These are phyloP conservation scores for Heteromyza rotundicornis DNA, from an alignment of 2,888 invertebrate species.

Conservation along the genomic window DNA sequence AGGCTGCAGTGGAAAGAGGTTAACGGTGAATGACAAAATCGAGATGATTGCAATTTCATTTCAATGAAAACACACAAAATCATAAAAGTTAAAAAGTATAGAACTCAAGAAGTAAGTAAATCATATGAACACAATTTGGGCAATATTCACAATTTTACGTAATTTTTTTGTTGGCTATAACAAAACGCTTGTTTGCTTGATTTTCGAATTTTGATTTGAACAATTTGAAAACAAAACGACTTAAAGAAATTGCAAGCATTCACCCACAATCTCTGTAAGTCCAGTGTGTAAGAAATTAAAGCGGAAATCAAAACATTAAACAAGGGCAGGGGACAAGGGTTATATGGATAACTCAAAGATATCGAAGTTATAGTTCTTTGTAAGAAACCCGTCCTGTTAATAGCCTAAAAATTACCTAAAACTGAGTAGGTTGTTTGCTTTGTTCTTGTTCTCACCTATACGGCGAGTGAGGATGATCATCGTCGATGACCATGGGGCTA, in stretches of 20 bases:
- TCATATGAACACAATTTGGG: background rate
- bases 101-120: no score
- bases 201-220: background rate
- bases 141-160: constrained; percentile 6
- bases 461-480: constrained; percentile 59
- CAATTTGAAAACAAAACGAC: background rate
- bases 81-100: no score
- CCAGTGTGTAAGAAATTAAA: background rate
- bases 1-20: constrained; percentile 39
- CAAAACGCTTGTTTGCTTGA: no score
- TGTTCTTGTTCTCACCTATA: constrained; percentile 58
- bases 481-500: constrained; percentile 51
- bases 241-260: background rate
- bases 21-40: no score
- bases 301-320: background rate
- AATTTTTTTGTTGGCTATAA: constrained; percentile 28
- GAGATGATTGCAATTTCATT: no score
- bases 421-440: constrained; percentile 26
- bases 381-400: constrained; percentile 33
- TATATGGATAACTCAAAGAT: background rate
- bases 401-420: constrained; percentile 51
- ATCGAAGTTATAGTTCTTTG: background rate
- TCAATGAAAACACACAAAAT: no score
- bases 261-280: background rate
- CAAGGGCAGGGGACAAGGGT: no score